Evolutionary conservation across 2,113 vertebrate species (phyloP), one percentile per base, ranked within the genome.

Genomic region (Pseudorhombus dupliciocellatus): DNA sequence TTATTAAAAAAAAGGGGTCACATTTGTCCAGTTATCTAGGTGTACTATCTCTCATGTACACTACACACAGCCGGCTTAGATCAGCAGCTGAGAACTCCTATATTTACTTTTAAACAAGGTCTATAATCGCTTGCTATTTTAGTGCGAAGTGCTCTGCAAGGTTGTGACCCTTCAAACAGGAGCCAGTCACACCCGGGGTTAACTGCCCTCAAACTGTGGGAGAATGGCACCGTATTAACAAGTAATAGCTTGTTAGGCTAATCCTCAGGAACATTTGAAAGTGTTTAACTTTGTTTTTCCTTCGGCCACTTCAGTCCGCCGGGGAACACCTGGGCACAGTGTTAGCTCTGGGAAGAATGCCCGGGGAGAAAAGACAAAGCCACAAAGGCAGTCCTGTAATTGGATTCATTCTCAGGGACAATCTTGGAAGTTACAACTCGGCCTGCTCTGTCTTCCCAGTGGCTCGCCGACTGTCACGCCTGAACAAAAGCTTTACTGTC

Each of bases 41-140:
- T 81, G 62, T 40, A 66, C 55, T 77, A 25, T 73, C 18, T 66
- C 40, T 44, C 56, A 57, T 57, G 64, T n/a, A n/a, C n/a, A 77
- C 56, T 58, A 55, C 73, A 44, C 7, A 0, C 59, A 44, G 42
- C 54, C 21, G 75, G 52, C 74, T 77, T 77, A 76, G 48, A 77
- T 88, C 84, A 84, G 79, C 80, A 81, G 81, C 81, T 74, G 63
- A 69, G 81, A 79, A 73, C 79, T 87, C 81, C 89, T 90, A 88
- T 91, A 88, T 89, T 92, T 92, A 91, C 89, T 90, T 85, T 90
- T 59, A 86, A 91, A 88, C 80, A 59, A 73, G 86, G 73, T 84
- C 87, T 89, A 67, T 92, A 90, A 92, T 92, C 88, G 80, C 83
- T n/a, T 83, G 70, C 90, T 92, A 91, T 92, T 92, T 92, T 83